Conservation (phyloP, 1,140 invertebrate species). For the Odontomachus brunneus region DNA sequence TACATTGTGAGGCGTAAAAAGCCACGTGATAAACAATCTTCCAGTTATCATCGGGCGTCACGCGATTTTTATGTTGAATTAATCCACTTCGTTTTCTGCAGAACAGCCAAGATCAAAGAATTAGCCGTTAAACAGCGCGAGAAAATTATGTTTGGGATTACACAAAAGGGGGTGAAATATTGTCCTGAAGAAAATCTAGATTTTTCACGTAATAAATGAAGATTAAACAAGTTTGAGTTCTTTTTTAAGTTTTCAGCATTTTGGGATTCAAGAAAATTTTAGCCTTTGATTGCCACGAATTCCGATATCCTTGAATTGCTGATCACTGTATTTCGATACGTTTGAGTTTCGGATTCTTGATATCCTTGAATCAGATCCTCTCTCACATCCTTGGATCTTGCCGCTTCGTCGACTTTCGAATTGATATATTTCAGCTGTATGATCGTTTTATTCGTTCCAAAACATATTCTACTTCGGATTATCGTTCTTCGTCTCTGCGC, state of each 20-base stretch:
- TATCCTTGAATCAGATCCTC: slow-evolving; percentile 5
- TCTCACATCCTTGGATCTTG: neutral
- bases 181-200: neutral
- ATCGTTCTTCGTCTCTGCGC: neutral
- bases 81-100: neutral
- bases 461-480: slow-evolving; percentile 15
- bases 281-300: neutral
- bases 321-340: neutral
- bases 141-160: neutral
- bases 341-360: neutral
- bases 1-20: neutral
- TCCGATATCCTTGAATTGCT: neutral
- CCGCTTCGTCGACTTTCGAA: neutral
- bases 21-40: slow-evolving; percentile 45
- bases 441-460: too few relatives aligned
- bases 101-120: neutral
- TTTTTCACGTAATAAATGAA: neutral
- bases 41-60: slow-evolving; percentile 21
- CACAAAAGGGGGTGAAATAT: neutral
- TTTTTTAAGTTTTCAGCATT: neutral
- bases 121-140: slow-evolving; percentile 7
- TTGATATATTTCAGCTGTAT: neutral
- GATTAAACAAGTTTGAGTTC: neutral
- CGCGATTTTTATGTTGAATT: slow-evolving; percentile 20
- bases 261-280: neutral